Conservation (phyloP, 2,797 vertebrate species). For the Sebastes kiyomatsui region DNA sequence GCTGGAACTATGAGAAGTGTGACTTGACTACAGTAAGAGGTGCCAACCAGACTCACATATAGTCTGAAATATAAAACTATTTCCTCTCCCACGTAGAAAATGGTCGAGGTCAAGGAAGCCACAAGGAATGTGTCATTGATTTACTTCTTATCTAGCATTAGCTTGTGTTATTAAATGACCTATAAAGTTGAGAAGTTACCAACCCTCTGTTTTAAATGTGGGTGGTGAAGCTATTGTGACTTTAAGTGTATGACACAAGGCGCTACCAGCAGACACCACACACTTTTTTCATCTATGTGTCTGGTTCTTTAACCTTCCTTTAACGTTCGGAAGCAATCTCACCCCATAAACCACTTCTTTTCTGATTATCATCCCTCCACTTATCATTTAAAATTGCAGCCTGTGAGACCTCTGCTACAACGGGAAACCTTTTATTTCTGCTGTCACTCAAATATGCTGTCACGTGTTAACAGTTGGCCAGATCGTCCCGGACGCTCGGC, state of each 20-base stretch:
- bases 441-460: conserved; percentile 54
- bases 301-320: not conserved
- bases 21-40: not conserved
- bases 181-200: not conserved
- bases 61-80: conserved; percentile 40
- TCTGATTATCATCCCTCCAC: not conserved
- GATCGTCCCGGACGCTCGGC: conserved; percentile 15
- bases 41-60: conserved; percentile 7
- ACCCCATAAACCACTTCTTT: not conserved
- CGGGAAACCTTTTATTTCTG: conserved; percentile 20
- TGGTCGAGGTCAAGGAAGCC: not conserved
- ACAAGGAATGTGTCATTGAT: conserved; percentile 22
- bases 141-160: not conserved
- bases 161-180: not conserved
- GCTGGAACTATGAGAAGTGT: not conserved
- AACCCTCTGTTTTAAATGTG: not conserved
- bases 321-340: not conserved
- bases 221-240: not conserved
- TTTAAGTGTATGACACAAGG: not conserved
- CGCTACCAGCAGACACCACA: not conserved
- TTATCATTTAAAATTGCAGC: conserved; percentile 27
- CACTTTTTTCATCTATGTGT: not conserved
- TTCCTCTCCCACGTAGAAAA: conserved; percentile 15
- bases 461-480: conserved; percentile 22
- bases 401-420: not conserved